Base-by-base conservation (phyloP, 2,888 invertebrate species). In the Rhingia campestris region DNA sequence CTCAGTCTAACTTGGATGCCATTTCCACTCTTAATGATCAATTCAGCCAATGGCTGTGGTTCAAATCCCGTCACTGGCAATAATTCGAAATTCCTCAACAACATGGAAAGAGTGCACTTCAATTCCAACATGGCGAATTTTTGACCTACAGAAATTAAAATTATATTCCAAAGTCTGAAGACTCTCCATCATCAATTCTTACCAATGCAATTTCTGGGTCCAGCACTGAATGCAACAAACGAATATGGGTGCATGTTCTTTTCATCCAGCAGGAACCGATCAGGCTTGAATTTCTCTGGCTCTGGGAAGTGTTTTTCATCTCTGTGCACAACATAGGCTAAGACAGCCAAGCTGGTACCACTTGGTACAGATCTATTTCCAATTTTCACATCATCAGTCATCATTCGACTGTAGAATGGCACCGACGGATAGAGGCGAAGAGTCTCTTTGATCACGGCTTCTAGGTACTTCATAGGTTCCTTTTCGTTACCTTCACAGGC, bases 361-460 rank as follows among this genome's bases (percentile, higher is more conserved):
- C 91, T 91, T 0, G 93, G 93, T 35, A 93, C 87, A 0, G 81
- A 87, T 2, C 88, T 3, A 6, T 89, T 86, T 89, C 92, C 92
- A 76, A 93, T 88, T 76, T 89, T 81, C 4, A 92, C 87, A 86
- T 93, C 93, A 81, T 92, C 91, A 0, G 88, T 88, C 3, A 93
- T 81, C 14, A 87, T 87, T 64, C 94, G 90, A 30, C 92, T 92
- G 76, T 93, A 91, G 45, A 91, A 88, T 1, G 94, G 93, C 12
- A 92, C 93, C 9, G 93, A 92, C 0, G 94, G 93, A 89, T 93
- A 93, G 7, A 93, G 86, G 63, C 94, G 90, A n/a, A 94, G 87
- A 0, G 92, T 91, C 89, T 94, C 94, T 87, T 94, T 94, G 43
- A 94, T 92, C 0, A 93, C 92, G 51, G 93, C 91, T 86, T 94